Conservation (phyloP, 2,888 invertebrate genomes). For the Sericinus montela region DNA sequence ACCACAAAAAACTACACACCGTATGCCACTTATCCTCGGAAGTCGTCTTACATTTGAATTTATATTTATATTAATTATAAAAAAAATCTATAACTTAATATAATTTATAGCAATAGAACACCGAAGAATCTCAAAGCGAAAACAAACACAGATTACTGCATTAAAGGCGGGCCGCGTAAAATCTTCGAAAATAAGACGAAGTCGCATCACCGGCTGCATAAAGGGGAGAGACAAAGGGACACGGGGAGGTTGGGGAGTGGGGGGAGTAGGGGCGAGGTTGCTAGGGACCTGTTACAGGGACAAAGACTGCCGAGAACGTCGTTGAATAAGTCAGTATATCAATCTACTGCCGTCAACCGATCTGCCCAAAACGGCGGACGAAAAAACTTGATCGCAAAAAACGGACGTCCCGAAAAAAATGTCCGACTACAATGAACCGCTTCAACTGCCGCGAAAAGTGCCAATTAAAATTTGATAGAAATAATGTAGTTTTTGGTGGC, state of each 20-base stretch:
- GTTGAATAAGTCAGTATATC: slow-evolving; percentile 72
- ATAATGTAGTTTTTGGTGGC: slow-evolving; percentile 34
- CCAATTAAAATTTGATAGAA: slow-evolving; percentile 79
- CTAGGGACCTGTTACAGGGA: slow-evolving; percentile 67
- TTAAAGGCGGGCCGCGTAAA: slow-evolving; percentile 36
- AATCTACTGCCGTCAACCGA: slow-evolving; percentile 72
- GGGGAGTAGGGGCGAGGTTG: slow-evolving; percentile 32
- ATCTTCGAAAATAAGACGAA: slow-evolving; percentile 64
- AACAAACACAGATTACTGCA: slow-evolving; percentile 31
- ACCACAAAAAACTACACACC: too few species aligned
- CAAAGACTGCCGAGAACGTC: slow-evolving; percentile 74
- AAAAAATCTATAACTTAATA: too few species aligned
- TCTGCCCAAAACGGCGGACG: slow-evolving; percentile 70
- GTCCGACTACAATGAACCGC: slow-evolving; percentile 69
- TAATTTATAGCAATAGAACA: slow-evolving; percentile 26
- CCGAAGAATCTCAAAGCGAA: slow-evolving; percentile 30
- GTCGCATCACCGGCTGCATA: slow-evolving; percentile 64
- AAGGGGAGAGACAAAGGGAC: slow-evolving; percentile 52
- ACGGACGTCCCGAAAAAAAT: slow-evolving; percentile 56
- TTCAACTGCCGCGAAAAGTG: slow-evolving; percentile 75
- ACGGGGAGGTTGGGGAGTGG: slow-evolving; percentile 52
- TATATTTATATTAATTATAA: too few species aligned
- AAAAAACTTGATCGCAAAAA: slow-evolving; percentile 64
- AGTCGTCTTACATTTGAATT: too few species aligned
- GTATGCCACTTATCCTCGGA: too few species aligned